phyloP scores from a whole-genome alignment of 2,888 invertebrate genomes.

The Hyppa rectilinea region DNA sequence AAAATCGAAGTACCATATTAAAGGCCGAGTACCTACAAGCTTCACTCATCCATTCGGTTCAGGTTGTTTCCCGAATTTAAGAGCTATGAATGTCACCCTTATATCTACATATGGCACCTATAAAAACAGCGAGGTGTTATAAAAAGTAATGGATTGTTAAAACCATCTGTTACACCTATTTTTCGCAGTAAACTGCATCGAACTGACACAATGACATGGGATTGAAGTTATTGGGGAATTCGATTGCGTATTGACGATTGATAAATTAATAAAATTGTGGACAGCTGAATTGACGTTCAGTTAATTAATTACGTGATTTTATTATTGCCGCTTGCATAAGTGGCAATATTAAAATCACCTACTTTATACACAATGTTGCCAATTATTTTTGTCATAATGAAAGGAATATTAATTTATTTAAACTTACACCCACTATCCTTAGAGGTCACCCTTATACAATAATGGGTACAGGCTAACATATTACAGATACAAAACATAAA shows the following conservation, averaged over 20 bases:
- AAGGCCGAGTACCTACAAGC: neutral
- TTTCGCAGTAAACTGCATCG: slow-evolving; percentile 51
- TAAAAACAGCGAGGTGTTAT: slow-evolving; percentile 52
- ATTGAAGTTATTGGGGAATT: slow-evolving; percentile 51
- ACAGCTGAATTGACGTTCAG: slow-evolving; percentile 9
- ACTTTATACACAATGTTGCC: too few relatives aligned
- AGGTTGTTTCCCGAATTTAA: slow-evolving; percentile 40
- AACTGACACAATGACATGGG: slow-evolving; percentile 39
- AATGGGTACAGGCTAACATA: too few relatives aligned
- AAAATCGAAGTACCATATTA: neutral
- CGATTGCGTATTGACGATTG: slow-evolving; percentile 41
- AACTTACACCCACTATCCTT: too few relatives aligned
- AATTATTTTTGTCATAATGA: too few relatives aligned
- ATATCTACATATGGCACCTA: slow-evolving; percentile 42
- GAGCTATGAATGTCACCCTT: slow-evolving; percentile 44
- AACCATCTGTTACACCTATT: slow-evolving; percentile 54
- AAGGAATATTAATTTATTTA: too few relatives aligned
- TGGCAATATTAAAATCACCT: too few relatives aligned
- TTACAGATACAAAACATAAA: too few relatives aligned
- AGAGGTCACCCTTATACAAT: too few relatives aligned
- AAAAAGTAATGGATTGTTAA: slow-evolving; percentile 58
- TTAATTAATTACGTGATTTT: slow-evolving; percentile 9
- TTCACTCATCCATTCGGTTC: slow-evolving; percentile 16
- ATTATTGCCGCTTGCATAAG: too few relatives aligned
- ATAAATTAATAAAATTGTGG: slow-evolving; percentile 37